Base-by-base conservation (phyloP, 2,113 vertebrate species). In the Cnemophilus loriae region DNA sequence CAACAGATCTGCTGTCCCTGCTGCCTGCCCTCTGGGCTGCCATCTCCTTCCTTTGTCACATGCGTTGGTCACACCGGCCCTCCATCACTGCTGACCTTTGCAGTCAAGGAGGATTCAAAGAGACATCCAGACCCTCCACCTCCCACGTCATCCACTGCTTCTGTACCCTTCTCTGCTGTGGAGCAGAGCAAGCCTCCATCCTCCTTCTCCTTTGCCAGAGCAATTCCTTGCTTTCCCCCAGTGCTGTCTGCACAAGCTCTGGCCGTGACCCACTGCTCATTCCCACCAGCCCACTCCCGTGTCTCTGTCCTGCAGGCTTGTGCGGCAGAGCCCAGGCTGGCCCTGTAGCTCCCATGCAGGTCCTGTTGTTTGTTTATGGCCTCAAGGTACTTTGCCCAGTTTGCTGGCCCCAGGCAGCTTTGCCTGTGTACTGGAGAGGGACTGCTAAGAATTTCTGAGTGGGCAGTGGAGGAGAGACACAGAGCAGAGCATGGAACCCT, bases 1-100 rank as follows among this genome's bases (percentile, higher is more conserved):
- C 60, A 61, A 50, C 15, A 1, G 52, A 61, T 84, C 56, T 70
- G 42, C 67, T 41, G 15, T 74, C 41, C 37, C 28, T n/a, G 1
- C 19, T 7, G 16, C 41, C 57, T 71, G 27, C 37, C 35, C 35
- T 30, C 76, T 33, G 35, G 24, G 35, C 67, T 77, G 68, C 90
- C 4, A 1, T 37, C 50, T 53, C 68, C 46, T 60, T 44, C 55
- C 39, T 46, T 56, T 6, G 0, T 53, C 77, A 23, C 42, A 20
- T 26, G 18, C 42, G 41, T 56, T 15, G 23, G 30, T 70, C 5
- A 2, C 26, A 3, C 23, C 0, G 0, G 18, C 32, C 32, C 41
- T 61, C 33, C 26, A 3, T 53, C 52, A 17, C 60, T 1, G 3
- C 68, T 84, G n/a, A 37, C 37, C 69, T 81, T 70, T 53, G 78